phyloP scores from a whole-genome alignment of 2,888 invertebrate species.

The Amphiduros pacificus region DNA sequence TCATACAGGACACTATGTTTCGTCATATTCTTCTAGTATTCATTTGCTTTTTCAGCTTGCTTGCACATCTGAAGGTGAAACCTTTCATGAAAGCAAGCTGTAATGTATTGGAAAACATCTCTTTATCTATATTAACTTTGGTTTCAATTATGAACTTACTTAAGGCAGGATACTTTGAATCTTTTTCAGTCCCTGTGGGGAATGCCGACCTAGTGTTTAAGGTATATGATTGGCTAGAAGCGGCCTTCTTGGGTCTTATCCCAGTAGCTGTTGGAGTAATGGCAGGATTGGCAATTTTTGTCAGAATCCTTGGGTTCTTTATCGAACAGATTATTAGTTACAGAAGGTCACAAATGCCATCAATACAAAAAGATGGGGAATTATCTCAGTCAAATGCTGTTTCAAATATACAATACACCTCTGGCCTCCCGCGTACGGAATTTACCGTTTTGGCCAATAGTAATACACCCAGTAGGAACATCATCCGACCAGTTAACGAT shows the following conservation, averaged over 20 bases:
- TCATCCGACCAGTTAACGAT: too few species aligned
- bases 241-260: slow-evolving; percentile 10
- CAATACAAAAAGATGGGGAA: too few species aligned
- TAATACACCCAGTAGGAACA: too few species aligned
- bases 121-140: slow-evolving; percentile 18
- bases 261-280: slow-evolving; percentile 3
- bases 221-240: slow-evolving; percentile 27
- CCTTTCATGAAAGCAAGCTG: slow-evolving; percentile 18
- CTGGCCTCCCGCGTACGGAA: too few species aligned
- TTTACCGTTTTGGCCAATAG: too few species aligned
- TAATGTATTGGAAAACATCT: slow-evolving; percentile 20
- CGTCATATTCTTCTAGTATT: slow-evolving; percentile 1
- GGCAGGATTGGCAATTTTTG: slow-evolving; percentile 3
- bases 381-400: too few species aligned
- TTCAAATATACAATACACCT: too few species aligned
- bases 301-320: not conserved
- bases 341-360: too few species aligned
- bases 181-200: slow-evolving; percentile 5
- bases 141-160: slow-evolving; percentile 22
- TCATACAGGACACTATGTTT: slow-evolving; percentile 4
- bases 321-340: not conserved
- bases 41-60: slow-evolving; percentile 5
- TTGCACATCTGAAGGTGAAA: slow-evolving; percentile 5
- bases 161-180: slow-evolving; percentile 19
- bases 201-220: slow-evolving; percentile 15